Percentiles rank a stretch among this genome's conserved stretches.
Evolutionary conservation across 1,140 invertebrate genomes (phyloP).

Genomic region (Formica selysi): DNA sequence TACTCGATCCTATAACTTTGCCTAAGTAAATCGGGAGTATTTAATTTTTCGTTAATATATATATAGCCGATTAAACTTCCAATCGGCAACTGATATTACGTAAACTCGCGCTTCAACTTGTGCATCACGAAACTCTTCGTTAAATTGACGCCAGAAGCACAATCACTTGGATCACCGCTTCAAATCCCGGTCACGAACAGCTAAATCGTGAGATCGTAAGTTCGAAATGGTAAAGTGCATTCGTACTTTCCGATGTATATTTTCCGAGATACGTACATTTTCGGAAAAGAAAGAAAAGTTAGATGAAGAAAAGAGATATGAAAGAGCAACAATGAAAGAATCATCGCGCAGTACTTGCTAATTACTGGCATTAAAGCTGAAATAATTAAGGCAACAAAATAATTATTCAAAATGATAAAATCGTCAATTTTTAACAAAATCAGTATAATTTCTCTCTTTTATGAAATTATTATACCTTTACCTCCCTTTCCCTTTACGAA

Average conservation of each 20-base stretch:
- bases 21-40: not conserved
- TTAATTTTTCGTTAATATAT: slow-evolving; percentile 1
- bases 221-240: slow-evolving; percentile 36
- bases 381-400: not conserved
- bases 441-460: not conserved
- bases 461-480: no score
- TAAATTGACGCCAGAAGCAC: slow-evolving; percentile 59
- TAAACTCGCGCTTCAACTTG: slow-evolving; percentile 14
- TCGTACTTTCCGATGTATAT: not conserved
- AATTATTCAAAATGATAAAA: not conserved
- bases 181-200: slow-evolving; percentile 65
- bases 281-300: not conserved
- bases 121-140: not conserved
- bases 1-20: slow-evolving; percentile 22
- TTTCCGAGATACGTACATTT: slow-evolving; percentile 20
- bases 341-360: not conserved
- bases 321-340: not conserved
- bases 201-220: slow-evolving; percentile 47
- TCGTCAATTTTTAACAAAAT: not conserved
- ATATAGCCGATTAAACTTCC: not conserved
- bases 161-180: slow-evolving; percentile 69
- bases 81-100: slow-evolving; percentile 6
- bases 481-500: not conserved
- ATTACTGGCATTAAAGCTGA: not conserved
- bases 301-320: not conserved